A percentile compares a stretch with the other conserved stretches of the same genome.
phyloP scores from a whole-genome alignment of 2,113 vertebrate species.

The Pungitius pungitius region DNA sequence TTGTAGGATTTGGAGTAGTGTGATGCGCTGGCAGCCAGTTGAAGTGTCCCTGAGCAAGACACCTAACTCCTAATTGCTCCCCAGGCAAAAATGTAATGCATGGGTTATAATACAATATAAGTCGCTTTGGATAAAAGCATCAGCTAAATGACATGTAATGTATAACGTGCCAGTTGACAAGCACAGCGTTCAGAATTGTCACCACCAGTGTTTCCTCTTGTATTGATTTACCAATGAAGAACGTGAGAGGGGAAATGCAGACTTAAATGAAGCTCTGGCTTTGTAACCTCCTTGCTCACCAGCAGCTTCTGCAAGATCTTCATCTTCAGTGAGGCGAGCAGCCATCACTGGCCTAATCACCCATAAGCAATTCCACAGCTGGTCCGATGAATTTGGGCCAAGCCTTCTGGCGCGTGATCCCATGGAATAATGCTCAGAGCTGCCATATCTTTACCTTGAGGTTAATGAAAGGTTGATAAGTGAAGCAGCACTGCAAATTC shows the following conservation, averaged over 20 bases:
- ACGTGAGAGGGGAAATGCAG: conserved; percentile 10
- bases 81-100: no score
- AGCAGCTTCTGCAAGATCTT: conserved; percentile 47
- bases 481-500: conserved; percentile 66
- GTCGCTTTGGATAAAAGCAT: no score
- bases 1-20: no score
- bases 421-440: conserved; percentile 61
- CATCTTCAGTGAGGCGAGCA: conserved; percentile 50
- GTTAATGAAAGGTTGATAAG: conserved; percentile 83
- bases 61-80: no score
- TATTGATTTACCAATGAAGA: conserved; percentile 21
- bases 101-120: no score
- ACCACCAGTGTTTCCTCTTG: not conserved
- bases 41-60: no score
- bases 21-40: no score
- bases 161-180: not conserved
- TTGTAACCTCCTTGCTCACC: conserved; percentile 13
- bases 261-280: conserved; percentile 9
- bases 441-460: conserved; percentile 74
- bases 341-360: conserved; percentile 73
- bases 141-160: no score
- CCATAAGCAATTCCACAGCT: conserved; percentile 69
- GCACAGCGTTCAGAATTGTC: not conserved
- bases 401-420: conserved; percentile 59
- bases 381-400: conserved; percentile 73